Evolutionary conservation across 2,888 invertebrate genomes (phyloP), one percentile per base, ranked within the genome.

Genomic region (Leucophenga montana): DNA sequence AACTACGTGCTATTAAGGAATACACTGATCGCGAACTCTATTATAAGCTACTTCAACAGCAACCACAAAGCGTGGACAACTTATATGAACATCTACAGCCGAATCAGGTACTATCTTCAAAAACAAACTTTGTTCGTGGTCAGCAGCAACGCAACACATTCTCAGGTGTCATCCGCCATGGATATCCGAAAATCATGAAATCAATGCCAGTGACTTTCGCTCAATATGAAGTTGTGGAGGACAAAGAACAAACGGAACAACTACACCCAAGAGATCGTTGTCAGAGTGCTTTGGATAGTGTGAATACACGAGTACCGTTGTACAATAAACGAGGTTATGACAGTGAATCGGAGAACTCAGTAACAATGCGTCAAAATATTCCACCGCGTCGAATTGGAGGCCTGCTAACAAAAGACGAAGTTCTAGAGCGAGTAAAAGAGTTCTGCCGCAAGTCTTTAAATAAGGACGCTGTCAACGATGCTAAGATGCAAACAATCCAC

Each of bases 371-470:
- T n/a, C 74, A 77, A 70, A 75, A 83, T 69, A 65, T 48, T 1
- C 69, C 74, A 0, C 68, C 73, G 0, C 78, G 80, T 0, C 83
- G 85, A 22, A 84, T 83, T 48, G 84, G 81, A 9, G 87, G 85
- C 0, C 75, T 85, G 0, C 67, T 88, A 14, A 85, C 86, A 1
- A 82, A 88, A 3, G 88, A 88, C 16, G 89, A 89, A 70, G 87
- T 89, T 16, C 77, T 88, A 2, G 86, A 86, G 53, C 86, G 85
- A 76, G 88, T 89, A 0, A 87, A 87, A 66, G 88, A 89, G 64
- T 89, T 89, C 71, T 89, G 89, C 54, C 86, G 88, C 14, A 87
- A 88, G 68, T 89, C 89, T 8, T 82, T 88, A 22, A 86, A 83
- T 67, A 85, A 85, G 66, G 85, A 87, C 0, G 84, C 87, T 3